phyloP scores from a whole-genome alignment of 2,113 vertebrate species.

The Numenius arquata region DNA sequence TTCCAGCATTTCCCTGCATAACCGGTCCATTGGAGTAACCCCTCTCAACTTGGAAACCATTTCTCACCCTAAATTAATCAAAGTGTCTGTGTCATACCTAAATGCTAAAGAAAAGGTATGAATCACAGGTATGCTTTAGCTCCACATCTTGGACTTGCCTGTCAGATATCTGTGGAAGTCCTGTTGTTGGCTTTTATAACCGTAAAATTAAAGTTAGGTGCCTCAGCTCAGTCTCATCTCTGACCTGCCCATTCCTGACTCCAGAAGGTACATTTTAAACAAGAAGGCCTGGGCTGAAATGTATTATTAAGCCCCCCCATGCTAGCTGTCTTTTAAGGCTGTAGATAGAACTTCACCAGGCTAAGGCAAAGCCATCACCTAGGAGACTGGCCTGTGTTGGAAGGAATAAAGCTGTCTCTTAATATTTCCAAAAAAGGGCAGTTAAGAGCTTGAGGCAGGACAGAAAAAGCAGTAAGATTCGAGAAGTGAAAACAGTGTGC shows the following conservation, averaged over 20 bases:
- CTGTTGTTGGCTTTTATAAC: neutral
- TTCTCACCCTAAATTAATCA: neutral
- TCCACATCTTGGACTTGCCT: neutral
- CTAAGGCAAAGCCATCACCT: neutral
- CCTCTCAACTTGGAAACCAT: neutral
- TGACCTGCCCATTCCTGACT: neutral
- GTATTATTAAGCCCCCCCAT: neutral
- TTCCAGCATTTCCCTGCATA: neutral
- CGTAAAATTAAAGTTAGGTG: neutral
- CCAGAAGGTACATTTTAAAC: neutral
- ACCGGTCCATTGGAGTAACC: neutral
- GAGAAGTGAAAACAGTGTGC: neutral
- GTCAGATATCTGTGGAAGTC: neutral
- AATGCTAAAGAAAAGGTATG: neutral
- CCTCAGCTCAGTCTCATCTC: neutral
- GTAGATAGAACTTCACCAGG: neutral
- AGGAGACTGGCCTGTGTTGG: neutral
- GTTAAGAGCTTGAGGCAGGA: neutral
- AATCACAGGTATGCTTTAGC: neutral
- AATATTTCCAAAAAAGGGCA: neutral
- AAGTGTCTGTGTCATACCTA: neutral
- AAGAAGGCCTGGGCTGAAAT: neutral
- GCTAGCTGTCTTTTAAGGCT: neutral
- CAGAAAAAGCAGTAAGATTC: neutral
- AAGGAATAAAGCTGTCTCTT: neutral